A percentile compares a stretch with the other conserved stretches of the same genome.
Conservation (phyloP, 53 echinoderm and acorn worm genomes). For the Luidia sarsii region DNA sequence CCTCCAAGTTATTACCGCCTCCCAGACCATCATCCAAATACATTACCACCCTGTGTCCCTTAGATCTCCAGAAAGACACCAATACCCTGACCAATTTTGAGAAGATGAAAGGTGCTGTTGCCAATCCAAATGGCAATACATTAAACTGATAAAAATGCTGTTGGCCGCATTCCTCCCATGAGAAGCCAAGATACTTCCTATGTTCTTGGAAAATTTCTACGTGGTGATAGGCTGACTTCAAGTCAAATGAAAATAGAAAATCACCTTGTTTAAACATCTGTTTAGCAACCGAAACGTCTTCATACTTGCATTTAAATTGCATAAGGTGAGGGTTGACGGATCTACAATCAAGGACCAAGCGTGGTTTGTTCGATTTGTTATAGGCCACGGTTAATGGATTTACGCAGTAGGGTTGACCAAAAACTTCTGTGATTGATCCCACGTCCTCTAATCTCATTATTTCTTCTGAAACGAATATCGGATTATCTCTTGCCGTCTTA, state of each 20-base stretch:
- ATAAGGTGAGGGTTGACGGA: conserved; percentile 41
- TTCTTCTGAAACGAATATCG: conserved; percentile 2
- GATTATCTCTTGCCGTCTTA: conserved; percentile 23
- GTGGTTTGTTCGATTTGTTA: conserved; percentile 22
- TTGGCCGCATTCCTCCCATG: conserved; percentile 13
- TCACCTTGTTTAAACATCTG: conserved; percentile 48
- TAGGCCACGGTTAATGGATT: conserved; percentile 19
- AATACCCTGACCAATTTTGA: conserved; percentile 1
- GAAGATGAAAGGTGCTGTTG: conserved; percentile 14
- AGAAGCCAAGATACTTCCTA: conserved; percentile 41
- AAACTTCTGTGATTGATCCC: background rate
- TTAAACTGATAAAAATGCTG: conserved; percentile 14
- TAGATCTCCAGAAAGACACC: background rate
- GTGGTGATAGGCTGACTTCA: conserved; percentile 63
- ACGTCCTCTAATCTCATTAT: background rate
- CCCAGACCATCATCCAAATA: conserved; percentile 10
- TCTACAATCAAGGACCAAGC: conserved; percentile 54
- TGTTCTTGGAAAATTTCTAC: conserved; percentile 56
- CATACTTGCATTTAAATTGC: conserved; percentile 51
- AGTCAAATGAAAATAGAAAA: conserved; percentile 49
- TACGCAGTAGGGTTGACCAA: background rate
- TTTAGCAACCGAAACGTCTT: conserved; percentile 35
- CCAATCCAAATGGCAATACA: conserved; percentile 17
- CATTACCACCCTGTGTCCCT: conserved; percentile 2
- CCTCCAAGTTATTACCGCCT: background rate